Percentiles rank a stretch among this genome's conserved stretches.
Conservation (phyloP, 1,140 invertebrate species). For the Heliconius hewitsoni region DNA sequence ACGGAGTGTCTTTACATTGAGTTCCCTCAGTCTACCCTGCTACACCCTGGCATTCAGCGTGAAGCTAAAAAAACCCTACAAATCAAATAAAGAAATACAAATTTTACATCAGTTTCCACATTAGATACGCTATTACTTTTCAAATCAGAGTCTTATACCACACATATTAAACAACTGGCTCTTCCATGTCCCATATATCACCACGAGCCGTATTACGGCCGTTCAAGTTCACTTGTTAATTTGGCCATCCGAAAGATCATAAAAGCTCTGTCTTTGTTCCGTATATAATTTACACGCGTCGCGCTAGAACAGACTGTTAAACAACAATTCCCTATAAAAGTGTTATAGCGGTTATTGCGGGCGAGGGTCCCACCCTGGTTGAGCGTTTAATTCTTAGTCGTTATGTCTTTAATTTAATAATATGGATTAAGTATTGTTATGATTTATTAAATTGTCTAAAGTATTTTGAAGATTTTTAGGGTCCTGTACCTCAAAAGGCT, state of each 20-base stretch:
- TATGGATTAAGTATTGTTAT: neutral
- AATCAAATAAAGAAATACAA: neutral
- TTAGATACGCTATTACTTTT: neutral
- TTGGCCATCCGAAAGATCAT: conserved; percentile 40
- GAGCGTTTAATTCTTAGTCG: conserved; percentile 24
- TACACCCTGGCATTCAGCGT: too few relatives aligned
- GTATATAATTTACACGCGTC: conserved; percentile 36
- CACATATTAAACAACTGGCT: neutral
- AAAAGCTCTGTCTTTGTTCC: conserved; percentile 33
- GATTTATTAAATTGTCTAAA: neutral
- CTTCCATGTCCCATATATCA: conserved; percentile 13
- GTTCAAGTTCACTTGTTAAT: conserved; percentile 32
- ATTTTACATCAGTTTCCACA: neutral
- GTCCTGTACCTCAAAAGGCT: too few relatives aligned
- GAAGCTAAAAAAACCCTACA: too few relatives aligned
- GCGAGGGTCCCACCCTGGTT: conserved; percentile 7
- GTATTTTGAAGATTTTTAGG: too few relatives aligned
- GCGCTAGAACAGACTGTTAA: conserved; percentile 40
- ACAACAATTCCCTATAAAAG: conserved; percentile 47
- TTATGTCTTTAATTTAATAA: conserved; percentile 38
- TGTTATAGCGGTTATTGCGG: conserved; percentile 31
- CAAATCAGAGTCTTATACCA: neutral
- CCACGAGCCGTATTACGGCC: neutral
- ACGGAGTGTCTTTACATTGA: too few relatives aligned
- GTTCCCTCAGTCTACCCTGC: too few relatives aligned